Evolutionary conservation across 2,113 vertebrate species (phyloP), one percentile per base, ranked within the genome.

Genomic region (Carollia perspicillata): DNA sequence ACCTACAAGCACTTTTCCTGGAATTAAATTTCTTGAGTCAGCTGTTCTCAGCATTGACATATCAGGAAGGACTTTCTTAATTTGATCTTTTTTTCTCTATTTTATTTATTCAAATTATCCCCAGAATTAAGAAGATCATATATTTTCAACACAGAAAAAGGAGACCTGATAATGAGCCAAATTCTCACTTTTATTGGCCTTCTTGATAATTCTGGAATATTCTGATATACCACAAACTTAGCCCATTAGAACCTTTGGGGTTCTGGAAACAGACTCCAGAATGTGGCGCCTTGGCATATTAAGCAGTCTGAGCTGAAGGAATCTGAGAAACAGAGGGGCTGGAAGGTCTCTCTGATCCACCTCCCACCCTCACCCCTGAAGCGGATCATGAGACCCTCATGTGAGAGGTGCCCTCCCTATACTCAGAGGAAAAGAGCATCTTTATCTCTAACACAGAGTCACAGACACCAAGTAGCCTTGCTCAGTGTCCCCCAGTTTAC

Each of bases 1-100:
- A 92, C 55, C 69, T 93, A 28, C 66, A 86, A 92, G 81, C 7
- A 17, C 60, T 37, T 71, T 94, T 92, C 40, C 33, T 74, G 95
- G 84, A 86, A 95, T 91, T 68, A 79, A 83, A 86, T 58, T 80
- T 84, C 20, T 74, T 85, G 37, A 93, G 68, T 93, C 44, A 84
- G 5, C 60, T 93, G 28, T 35, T 78, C 68, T 92, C 33, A 91
- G 37, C 44, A 75, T 66, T 91, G 55, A 79, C 20, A 33, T n/a
- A 40, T 22, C 26, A 80, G 40, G 47, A 79, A 95, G 49, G 66
- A 71, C 40, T 83, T 88, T 80, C 53, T 89, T 81, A 80, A 89
- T 78, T 72, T 51, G 51, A 63, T 84, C 33, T 86, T 84, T 91
- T 96, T 95, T 80, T 37, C 55, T 79, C 33, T 37, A 37, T 92